A percentile compares a stretch with the other conserved stretches of the same genome.
Conservation (phyloP, 2,113 vertebrate species). For the Pyrgilauda ruficollis region DNA sequence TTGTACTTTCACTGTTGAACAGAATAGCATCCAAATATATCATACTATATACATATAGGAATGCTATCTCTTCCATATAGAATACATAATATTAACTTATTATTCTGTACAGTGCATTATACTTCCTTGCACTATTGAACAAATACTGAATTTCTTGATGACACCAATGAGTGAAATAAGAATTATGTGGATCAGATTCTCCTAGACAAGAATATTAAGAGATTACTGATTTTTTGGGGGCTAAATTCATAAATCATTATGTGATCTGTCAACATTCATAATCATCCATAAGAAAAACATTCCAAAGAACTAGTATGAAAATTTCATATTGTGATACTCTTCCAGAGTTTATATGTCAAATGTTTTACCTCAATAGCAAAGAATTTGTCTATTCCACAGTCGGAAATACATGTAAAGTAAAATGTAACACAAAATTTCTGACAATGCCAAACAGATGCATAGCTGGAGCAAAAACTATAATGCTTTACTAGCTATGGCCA, state of each 20-base stretch:
- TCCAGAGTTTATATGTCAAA: neutral
- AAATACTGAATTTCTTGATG: neutral
- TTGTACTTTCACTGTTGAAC: neutral
- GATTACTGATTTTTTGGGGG: neutral
- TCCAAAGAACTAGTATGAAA: neutral
- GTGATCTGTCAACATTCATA: neutral
- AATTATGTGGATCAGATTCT: neutral
- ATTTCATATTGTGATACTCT: neutral
- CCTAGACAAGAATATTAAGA: accelerated
- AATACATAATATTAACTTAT: neutral
- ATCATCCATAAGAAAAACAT: neutral
- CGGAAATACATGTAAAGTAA: neutral
- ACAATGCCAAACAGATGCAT: neutral
- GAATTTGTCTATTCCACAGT: neutral
- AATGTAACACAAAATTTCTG: neutral
- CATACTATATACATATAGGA: neutral
- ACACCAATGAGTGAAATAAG: neutral
- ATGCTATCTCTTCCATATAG: neutral
- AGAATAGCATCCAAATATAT: neutral
- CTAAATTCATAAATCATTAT: neutral
- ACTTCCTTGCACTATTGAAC: neutral
- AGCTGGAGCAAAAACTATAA: neutral
- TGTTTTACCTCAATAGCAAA: neutral
- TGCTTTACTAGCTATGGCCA: neutral
- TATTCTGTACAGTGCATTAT: neutral